Base-by-base conservation (phyloP, 1,140 invertebrate species). In the Euglossa dilemma region DNA sequence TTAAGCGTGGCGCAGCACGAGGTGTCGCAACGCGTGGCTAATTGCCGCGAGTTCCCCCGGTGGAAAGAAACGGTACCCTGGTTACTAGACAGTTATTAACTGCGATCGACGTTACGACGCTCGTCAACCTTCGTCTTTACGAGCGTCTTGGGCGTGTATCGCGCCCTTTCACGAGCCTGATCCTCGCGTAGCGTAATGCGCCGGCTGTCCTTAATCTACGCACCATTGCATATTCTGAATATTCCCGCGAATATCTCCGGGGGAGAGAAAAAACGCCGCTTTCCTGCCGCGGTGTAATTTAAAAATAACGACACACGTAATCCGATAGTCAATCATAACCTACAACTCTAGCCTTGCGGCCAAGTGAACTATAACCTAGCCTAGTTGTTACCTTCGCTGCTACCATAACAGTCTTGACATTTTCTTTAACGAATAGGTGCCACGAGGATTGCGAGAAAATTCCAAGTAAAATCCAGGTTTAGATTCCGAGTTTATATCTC, bases 1-100 rank as follows among this genome's bases (percentile, higher is more conserved):
- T 18, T 70, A 63, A 82, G 59, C 54, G 54, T 18, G 28, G 45
- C 67, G 12, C 16, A 57, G 47, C 43, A 61, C 59, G 80, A 82
- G n/a, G 79, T 64, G 57, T 74, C 73, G 79, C 85, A 85, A 86
- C 50, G 23, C 16, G 66, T 28, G 36, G 64, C 67, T 86, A 86
- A 87, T 87, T 86, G 74, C 80, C 64, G 69, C n/a, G 66, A 25
- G 36, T 43, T 12, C 25, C n/a, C 63, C 63, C 23, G 61, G 8
- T 18, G 23, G 84, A 86, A 83, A 87, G 84, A 86, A 87, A 64
- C 69, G 45, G 79, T 74, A 81, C 70, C 80, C 71, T 64, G 69
- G 64, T 87, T 84, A 80, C 76, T 67, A 80, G 82, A 88, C 85
- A 87, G 86, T 87, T 87, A 87, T 88, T 88, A 88, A 87, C 73